Base-by-base conservation (phyloP, 2,888 invertebrate genomes). In the Drosophila cyrtoloma region DNA sequence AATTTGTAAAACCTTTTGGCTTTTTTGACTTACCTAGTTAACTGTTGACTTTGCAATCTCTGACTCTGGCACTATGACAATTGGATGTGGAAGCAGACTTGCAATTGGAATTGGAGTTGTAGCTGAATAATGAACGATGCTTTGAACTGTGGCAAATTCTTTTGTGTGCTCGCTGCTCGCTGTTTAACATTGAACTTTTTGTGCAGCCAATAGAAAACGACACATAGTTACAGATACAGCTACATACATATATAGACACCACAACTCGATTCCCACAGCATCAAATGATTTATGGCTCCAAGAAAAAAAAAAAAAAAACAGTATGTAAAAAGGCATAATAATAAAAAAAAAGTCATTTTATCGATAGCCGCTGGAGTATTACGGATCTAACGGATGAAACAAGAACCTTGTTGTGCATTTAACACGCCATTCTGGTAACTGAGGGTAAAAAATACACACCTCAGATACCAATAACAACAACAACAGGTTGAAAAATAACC, bases 341-440 rank as follows among this genome's bases (percentile, higher is more conserved):
- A 89, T 77, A 84, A 72, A 82, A 60, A 77, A 86, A 85, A 81
- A 84, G 76, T 58, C 72, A 83, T 65, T 78, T 67, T 57, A 68
- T 73, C 62, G 75, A 71, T 81, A 68, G 79, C 67, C 75, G 68
- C 70, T 75, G 65, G 76, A 76, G 70, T 71, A 86, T 90, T 88
- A 86, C 90, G 90, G 86, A 86, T 90, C 86, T 89, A 87, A 89
- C 87, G 91, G 87, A 86, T 87, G 91, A 84, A 90, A 90, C 69
- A 81, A 87, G 91, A 88, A 88, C 91, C 87, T 88, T 90, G 90
- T 77, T 86, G 82, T 81, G 87, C 87, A 88, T 88, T 90, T 84
- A 89, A 82, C 91, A 90, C 87, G 87, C 87, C 77, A 79, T 60
- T 66, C 72, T 47, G 63, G 64, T 61, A 47, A 60, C 42, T 44